Base-by-base conservation (phyloP, 2,888 invertebrate species). In the Miltochrista miniata region DNA sequence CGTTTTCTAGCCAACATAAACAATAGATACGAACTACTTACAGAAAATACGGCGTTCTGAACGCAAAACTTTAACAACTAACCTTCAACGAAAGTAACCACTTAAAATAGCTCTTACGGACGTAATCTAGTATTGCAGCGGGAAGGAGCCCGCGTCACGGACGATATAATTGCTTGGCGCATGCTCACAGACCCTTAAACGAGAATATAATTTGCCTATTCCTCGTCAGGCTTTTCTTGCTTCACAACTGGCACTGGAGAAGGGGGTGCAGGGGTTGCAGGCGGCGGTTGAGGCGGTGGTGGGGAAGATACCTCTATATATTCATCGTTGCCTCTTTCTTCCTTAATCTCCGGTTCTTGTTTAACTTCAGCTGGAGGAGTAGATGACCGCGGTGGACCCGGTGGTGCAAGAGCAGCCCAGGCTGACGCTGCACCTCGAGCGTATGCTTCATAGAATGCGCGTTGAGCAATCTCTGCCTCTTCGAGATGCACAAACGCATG, bases 401-500 rank as follows among this genome's bases (percentile, higher is more conserved):
- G 76, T 0, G 90, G 87, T 0, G 84, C 87, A 9, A 88, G 63
- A 5, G 90, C 89, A 0, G 90, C 90, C 89, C 90, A 90, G 3
- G 90, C 90, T 0, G 84, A 74, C 0, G 87, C 90, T 4, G 91
- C 91, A 0, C 90, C 90, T 30, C 91, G 75, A 0, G 91, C 90
- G 44, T 90, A 90, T 1, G 91, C 90, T 47, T 90, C 90, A 44
- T 90, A 91, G 51, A 91, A 91, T 10, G 88, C 91, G 50, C 91
- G 76, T 56, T 90, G 91, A 2, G 91, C 90, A 45, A 92, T 80
- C 64, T 91, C 90, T 0, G 90, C 90, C 58, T 94, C 93, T 57
- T 92, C 92, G 3, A 92, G 69, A 61, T 94, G 94, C 11, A 93
- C 92, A 44, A 93, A 93, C 9, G 93, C 92, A 79, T 98, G 98